A percentile compares a stretch with the other conserved stretches of the same genome.
Evolutionary conservation across 2,888 invertebrate genomes (phyloP).

Genomic region (Aphidius colemani): DNA sequence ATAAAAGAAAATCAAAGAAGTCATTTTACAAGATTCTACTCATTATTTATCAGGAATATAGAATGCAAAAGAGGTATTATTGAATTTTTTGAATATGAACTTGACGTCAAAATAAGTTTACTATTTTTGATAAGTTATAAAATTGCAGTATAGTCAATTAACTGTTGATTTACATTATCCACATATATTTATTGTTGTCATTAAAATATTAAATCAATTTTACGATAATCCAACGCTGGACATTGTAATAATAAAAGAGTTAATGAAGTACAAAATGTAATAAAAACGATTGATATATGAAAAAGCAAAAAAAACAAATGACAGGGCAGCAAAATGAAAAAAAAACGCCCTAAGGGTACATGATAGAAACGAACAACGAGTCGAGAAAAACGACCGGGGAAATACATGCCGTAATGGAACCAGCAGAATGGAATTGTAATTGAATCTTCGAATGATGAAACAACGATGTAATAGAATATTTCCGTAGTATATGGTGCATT

Average conservation of each 20-base stretch:
- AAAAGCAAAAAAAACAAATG: not conserved
- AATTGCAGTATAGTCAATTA: too few relatives aligned
- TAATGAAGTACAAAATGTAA: slow-evolving; percentile 20
- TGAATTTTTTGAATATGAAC: too few relatives aligned
- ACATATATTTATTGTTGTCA: slow-evolving; percentile 1
- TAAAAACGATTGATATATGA: slow-evolving; percentile 3
- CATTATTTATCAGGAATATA: too few relatives aligned
- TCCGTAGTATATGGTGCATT: not conserved
- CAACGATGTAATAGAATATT: slow-evolving; percentile 16
- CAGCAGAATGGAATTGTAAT: slow-evolving; percentile 35
- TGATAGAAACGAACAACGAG: slow-evolving; percentile 28
- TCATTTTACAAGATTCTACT: too few relatives aligned
- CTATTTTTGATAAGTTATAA: too few relatives aligned
- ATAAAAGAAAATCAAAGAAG: too few relatives aligned
- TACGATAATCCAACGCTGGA: slow-evolving; percentile 2
- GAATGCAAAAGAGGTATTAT: too few relatives aligned
- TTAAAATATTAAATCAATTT: slow-evolving; percentile 6
- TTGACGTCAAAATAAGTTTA: too few relatives aligned
- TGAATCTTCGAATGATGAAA: slow-evolving; percentile 31
- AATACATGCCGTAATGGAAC: slow-evolving; percentile 23
- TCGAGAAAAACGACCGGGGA: slow-evolving; percentile 29
- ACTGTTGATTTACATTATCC: too few relatives aligned
- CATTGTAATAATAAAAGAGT: slow-evolving; percentile 19
- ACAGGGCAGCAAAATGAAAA: not conserved
- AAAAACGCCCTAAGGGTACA: slow-evolving; percentile 25